These are phyloP conservation scores for Ceratosolen solmsi DNA, from an alignment of 1,140 invertebrate genomes.

Conservation along the genomic window DNA sequence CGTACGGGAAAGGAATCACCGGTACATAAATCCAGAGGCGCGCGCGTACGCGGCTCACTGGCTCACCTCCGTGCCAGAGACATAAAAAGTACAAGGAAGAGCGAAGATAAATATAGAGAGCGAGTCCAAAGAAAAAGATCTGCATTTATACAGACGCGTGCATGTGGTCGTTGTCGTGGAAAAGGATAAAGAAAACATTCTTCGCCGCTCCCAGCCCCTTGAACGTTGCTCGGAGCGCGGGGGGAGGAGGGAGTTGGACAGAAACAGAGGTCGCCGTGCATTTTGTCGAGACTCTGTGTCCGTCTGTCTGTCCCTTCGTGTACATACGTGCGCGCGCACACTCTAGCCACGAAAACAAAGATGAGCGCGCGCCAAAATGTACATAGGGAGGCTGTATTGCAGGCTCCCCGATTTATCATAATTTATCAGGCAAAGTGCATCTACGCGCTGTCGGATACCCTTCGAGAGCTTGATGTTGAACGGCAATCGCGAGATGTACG, in stretches of 20 bases:
- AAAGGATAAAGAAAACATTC: slow-evolving; percentile 16
- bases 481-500: background rate
- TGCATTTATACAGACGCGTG: background rate
- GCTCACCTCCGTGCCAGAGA: background rate
- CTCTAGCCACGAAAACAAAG: too few species aligned
- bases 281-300: background rate
- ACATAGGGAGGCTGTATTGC: too few species aligned
- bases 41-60: too few species aligned
- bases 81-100: slow-evolving; percentile 1
- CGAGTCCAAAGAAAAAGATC: background rate
- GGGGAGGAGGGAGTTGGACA: background rate
- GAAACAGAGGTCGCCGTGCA: background rate
- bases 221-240: background rate
- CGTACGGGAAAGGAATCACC: too few species aligned
- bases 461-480: background rate
- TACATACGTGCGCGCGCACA: background rate
- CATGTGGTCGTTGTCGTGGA: background rate
- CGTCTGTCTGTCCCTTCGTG: too few species aligned
- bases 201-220: background rate
- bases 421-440: slow-evolving; percentile 54
- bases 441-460: background rate
- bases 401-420: slow-evolving; percentile 51
- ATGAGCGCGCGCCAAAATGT: background rate
- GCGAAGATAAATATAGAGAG: slow-evolving; percentile 11
- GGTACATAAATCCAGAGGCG: background rate